These are phyloP conservation scores for Pao palembangensis DNA, from an alignment of 2,113 vertebrate species.

Conservation along the genomic window DNA sequence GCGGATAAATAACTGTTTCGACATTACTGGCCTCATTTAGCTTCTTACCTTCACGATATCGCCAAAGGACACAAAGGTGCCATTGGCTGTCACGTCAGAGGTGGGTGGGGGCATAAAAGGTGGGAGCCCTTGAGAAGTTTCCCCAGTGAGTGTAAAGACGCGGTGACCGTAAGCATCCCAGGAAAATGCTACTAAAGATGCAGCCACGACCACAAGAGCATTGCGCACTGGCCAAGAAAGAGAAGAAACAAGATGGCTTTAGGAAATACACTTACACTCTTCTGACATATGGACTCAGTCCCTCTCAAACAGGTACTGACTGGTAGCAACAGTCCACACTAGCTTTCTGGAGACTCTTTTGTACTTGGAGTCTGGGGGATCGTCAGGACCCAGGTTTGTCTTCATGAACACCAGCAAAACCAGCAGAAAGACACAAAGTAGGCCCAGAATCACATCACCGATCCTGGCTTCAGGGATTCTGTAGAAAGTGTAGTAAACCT, in stretches of 20 bases:
- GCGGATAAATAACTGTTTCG: background rate
- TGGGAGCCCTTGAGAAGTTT: conserved; percentile 81
- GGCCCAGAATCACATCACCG: conserved; percentile 82
- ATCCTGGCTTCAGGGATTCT: conserved; percentile 80
- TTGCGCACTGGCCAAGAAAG: conserved; percentile 78
- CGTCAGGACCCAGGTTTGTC: conserved; percentile 39
- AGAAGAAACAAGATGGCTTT: background rate
- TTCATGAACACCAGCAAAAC: conserved; percentile 78
- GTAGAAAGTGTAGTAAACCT: conserved; percentile 85
- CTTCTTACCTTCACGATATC: conserved; percentile 78
- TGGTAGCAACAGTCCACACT: conserved; percentile 81
- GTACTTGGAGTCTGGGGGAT: conserved; percentile 7
- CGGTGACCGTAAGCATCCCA: conserved; percentile 76
- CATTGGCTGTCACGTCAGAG: conserved; percentile 75
- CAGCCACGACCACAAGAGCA: conserved; percentile 84
- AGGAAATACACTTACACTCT: background rate
- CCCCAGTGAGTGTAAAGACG: conserved; percentile 83
- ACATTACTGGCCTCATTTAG: background rate
- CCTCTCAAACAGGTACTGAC: conserved; percentile 65
- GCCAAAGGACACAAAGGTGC: conserved; percentile 77
- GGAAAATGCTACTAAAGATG: conserved; percentile 83
- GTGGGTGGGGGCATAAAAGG: conserved; percentile 73
- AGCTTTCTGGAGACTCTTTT: conserved; percentile 69
- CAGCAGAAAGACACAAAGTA: conserved; percentile 78
- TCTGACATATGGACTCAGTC: background rate